Percentiles rank a stretch among this genome's conserved stretches.
Evolutionary conservation across 2,888 invertebrate species (phyloP).

Genomic region (Ormyrus labotus): DNA sequence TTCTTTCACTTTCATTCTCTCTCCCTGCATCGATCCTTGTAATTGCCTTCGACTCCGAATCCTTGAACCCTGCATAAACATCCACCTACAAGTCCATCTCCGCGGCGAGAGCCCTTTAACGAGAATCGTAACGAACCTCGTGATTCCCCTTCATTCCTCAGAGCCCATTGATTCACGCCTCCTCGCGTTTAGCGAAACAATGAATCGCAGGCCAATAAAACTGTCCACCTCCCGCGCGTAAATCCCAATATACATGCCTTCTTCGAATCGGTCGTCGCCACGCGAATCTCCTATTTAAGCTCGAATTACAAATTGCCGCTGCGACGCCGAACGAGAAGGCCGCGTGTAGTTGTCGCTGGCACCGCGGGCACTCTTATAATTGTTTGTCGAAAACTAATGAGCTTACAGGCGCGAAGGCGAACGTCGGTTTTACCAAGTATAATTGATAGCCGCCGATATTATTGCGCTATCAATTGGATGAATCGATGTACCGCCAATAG

Average conservation of each 20-base stretch:
- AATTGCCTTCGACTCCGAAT: too few relatives aligned
- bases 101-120: neutral
- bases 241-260: conserved; percentile 38
- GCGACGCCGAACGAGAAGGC: too few relatives aligned
- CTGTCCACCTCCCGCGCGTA: conserved; percentile 28
- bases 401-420: too few relatives aligned
- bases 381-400: too few relatives aligned
- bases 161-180: conserved; percentile 67
- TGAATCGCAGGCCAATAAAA: conserved; percentile 40
- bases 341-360: neutral
- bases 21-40: too few relatives aligned
- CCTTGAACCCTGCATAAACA: too few relatives aligned
- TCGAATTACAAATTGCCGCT: conserved; percentile 14
- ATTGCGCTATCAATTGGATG: too few relatives aligned
- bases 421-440: too few relatives aligned
- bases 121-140: neutral
- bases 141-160: conserved; percentile 9
- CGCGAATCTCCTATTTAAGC: conserved; percentile 44
- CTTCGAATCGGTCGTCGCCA: conserved; percentile 8
- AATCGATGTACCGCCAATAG: too few relatives aligned
- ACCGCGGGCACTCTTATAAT: neutral
- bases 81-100: too few relatives aligned
- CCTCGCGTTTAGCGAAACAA: conserved; percentile 50
- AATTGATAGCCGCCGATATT: too few relatives aligned
- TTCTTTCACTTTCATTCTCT: too few relatives aligned